Evolutionary conservation across 2,797 vertebrate species (phyloP), one percentile per base, ranked within the genome.

Genomic region (Toxotes lorentzi): DNA sequence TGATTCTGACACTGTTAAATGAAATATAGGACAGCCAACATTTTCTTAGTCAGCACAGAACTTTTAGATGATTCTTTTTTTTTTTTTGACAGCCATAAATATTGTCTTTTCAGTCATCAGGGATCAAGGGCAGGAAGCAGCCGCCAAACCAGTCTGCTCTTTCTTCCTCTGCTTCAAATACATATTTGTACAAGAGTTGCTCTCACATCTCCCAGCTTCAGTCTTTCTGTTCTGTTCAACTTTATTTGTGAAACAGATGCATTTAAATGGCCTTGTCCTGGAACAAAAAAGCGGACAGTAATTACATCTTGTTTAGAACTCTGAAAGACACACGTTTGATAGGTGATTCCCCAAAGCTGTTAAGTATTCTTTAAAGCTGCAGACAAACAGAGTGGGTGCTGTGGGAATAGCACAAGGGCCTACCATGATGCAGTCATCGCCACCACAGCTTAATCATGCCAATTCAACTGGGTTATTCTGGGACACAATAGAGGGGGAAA

Each of bases 401-500:
- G 10, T 70, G 85, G 83, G 80, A 89, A 81, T 71, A 81, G 76
- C 68, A 82, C 51, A 40, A 81, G 73, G 76, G 60, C 74, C 86
- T 65, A 78, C 81, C 78, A 34, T 57, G 78, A 90, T 86, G 86
- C 70, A 78, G 84, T 76, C 90, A 64, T 86, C 79, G 73, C 80
- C 67, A 78, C 58, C 84, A 67, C 82, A 51, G 83, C 84, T 89
- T 91, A 84, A 91, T 89, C 64, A 75, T 87, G 85, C 88, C 91
- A 90, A 87, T 91, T 91, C 82, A 86, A 79, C 79, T 11, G 50
- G 65, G 89, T 90, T 91, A 90, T 91, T 92, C 82, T 83, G 48
- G 83, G 87, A 91, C 84, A 92, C 88, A 90, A 90, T 89, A 71
- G 84, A 90, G 83, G 86, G 86, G 88, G 79, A 91, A 90, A 92